Conservation (phyloP, 2,888 invertebrate genomes). For the Acronicta aceris region DNA sequence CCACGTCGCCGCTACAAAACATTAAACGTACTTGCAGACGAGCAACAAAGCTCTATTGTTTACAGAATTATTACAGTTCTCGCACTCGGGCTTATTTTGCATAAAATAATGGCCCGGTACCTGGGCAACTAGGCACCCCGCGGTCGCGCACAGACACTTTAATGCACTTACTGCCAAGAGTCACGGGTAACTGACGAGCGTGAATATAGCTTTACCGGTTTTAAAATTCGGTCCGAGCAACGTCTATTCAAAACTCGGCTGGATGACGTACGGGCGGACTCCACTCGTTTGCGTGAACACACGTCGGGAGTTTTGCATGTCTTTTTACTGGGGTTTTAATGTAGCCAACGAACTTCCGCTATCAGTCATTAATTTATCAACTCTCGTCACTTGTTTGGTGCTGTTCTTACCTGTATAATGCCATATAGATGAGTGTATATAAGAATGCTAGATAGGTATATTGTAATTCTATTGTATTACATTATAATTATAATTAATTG, state of each 20-base stretch:
- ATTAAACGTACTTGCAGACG: constrained; percentile 54
- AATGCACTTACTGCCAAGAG: constrained; percentile 76
- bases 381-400: background rate
- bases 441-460: too few species aligned
- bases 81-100: constrained; percentile 74
- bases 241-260: constrained; percentile 64
- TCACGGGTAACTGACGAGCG: constrained; percentile 67
- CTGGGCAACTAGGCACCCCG: constrained; percentile 60
- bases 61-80: constrained; percentile 76
- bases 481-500: too few species aligned
- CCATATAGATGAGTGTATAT: too few species aligned
- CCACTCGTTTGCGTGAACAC: constrained; percentile 57
- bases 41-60: constrained; percentile 76
- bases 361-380: constrained; percentile 25
- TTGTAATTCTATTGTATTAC: too few species aligned
- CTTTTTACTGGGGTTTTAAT: constrained; percentile 50
- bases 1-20: constrained; percentile 47
- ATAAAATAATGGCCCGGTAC: constrained; percentile 79
- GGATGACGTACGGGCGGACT: constrained; percentile 56
- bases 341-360: constrained; percentile 8
- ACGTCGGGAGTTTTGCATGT: constrained; percentile 53
- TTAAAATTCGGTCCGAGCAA: constrained; percentile 65
- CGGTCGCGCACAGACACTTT: constrained; percentile 68
- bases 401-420: too few species aligned
- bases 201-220: constrained; percentile 66